Percentiles rank a stretch among this genome's conserved stretches.
Conservation (phyloP, 1,140 invertebrate genomes). For the Ditylenchus dipsaci region DNA sequence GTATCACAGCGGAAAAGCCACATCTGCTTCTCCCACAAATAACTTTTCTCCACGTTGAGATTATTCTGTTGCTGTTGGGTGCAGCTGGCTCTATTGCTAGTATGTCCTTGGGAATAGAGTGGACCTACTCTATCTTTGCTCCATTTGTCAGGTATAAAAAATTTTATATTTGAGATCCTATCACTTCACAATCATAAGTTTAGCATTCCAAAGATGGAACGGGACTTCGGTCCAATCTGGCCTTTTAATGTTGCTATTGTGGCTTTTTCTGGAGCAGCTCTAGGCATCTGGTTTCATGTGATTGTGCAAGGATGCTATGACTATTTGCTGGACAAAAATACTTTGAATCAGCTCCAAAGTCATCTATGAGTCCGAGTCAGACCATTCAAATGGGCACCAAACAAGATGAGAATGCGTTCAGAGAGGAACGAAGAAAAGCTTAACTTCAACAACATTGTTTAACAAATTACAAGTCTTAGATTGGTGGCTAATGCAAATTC, state of each 20-base stretch:
- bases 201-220: slow-evolving; percentile 45
- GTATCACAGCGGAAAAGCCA: slow-evolving; percentile 44
- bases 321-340: slow-evolving; percentile 50
- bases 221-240: slow-evolving; percentile 48
- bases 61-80: slow-evolving; percentile 43
- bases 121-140: slow-evolving; percentile 38
- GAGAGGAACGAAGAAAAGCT: background rate
- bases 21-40: slow-evolving; percentile 42
- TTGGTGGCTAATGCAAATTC: too few relatives aligned
- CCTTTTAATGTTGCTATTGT: slow-evolving; percentile 50
- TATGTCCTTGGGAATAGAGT: slow-evolving; percentile 50
- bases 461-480: too few relatives aligned
- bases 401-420: background rate
- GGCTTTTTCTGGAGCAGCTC: slow-evolving; percentile 45
- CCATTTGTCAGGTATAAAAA: slow-evolving; percentile 43
- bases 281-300: slow-evolving; percentile 54
- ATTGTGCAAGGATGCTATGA: slow-evolving; percentile 46
- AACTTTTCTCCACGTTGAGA: slow-evolving; percentile 47
- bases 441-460: background rate
- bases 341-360: slow-evolving; percentile 21
- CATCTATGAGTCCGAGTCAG: background rate
- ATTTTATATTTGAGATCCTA: background rate
- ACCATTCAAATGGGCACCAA: slow-evolving; percentile 17
- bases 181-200: slow-evolving; percentile 15
- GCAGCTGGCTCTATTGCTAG: slow-evolving; percentile 45